phyloP scores from a whole-genome alignment of 2,888 invertebrate genomes.

The Ametastegia equiseti region DNA sequence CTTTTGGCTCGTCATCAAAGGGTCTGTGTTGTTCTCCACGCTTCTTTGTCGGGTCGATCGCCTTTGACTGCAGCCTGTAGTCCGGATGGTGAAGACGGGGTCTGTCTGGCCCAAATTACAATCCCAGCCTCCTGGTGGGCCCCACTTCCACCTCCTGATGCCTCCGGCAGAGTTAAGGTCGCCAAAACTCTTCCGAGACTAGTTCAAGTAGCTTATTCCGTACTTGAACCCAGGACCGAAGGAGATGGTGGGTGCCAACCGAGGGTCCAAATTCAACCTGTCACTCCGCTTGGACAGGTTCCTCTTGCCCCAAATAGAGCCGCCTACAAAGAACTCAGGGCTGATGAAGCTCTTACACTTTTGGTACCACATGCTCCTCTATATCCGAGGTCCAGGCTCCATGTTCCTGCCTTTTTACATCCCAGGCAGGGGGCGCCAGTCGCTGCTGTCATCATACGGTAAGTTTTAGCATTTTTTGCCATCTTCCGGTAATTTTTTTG shows the following conservation, averaged over 20 bases:
- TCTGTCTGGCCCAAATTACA: slow-evolving; percentile 91
- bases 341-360: slow-evolving; percentile 90
- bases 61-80: slow-evolving; percentile 93
- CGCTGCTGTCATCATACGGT: slow-evolving; percentile 92
- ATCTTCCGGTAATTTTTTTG: not conserved
- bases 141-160: slow-evolving; percentile 82
- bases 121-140: slow-evolving; percentile 96
- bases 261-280: slow-evolving; percentile 83
- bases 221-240: slow-evolving; percentile 87
- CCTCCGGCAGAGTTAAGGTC: slow-evolving; percentile 73
- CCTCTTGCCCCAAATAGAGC: slow-evolving; percentile 88
- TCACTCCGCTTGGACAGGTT: slow-evolving; percentile 80
- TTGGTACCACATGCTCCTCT: slow-evolving; percentile 92
- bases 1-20: slow-evolving; percentile 82
- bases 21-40: slow-evolving; percentile 90
- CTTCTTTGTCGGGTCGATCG: slow-evolving; percentile 79
- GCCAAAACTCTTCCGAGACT: slow-evolving; percentile 84
- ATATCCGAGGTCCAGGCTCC: slow-evolving; percentile 92
- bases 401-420: slow-evolving; percentile 93
- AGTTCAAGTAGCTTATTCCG: slow-evolving; percentile 91
- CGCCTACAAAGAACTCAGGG: slow-evolving; percentile 89
- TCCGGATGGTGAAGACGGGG: slow-evolving; percentile 94
- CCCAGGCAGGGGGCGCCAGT: slow-evolving; percentile 83
- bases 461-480: not conserved
- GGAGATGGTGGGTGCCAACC: slow-evolving; percentile 85